These are phyloP conservation scores for Phylloscopus trochiloides DNA, from an alignment of 2,113 vertebrate genomes.

Conservation along the genomic window DNA sequence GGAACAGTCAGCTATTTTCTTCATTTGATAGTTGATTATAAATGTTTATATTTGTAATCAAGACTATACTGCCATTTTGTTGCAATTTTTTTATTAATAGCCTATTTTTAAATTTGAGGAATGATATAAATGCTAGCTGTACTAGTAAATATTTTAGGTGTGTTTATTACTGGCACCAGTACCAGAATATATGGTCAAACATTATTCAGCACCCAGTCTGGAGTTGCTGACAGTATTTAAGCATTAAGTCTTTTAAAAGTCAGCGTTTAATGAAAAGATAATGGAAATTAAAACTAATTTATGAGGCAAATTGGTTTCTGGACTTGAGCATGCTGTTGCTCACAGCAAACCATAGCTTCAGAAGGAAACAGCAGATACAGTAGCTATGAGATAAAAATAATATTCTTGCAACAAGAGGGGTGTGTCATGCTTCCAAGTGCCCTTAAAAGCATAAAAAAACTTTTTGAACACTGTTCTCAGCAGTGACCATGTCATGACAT, in stretches of 20 bases:
- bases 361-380: neutral
- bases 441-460: neutral
- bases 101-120: neutral
- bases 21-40: neutral
- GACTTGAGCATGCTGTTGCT: neutral
- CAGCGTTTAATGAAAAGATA: neutral
- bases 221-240: neutral
- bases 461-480: neutral
- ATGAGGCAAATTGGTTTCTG: neutral
- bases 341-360: neutral
- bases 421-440: neutral
- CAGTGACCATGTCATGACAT: neutral
- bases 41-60: neutral
- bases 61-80: neutral
- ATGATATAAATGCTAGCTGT: neutral
- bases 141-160: neutral
- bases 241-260: neutral
- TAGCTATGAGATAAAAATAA: neutral
- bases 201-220: neutral
- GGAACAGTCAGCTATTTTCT: neutral
- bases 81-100: neutral
- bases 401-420: neutral
- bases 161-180: neutral
- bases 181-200: neutral
- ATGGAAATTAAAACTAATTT: neutral